Evolutionary conservation across 2,888 invertebrate genomes (phyloP).

Genomic region (Anorthoa munda): DNA sequence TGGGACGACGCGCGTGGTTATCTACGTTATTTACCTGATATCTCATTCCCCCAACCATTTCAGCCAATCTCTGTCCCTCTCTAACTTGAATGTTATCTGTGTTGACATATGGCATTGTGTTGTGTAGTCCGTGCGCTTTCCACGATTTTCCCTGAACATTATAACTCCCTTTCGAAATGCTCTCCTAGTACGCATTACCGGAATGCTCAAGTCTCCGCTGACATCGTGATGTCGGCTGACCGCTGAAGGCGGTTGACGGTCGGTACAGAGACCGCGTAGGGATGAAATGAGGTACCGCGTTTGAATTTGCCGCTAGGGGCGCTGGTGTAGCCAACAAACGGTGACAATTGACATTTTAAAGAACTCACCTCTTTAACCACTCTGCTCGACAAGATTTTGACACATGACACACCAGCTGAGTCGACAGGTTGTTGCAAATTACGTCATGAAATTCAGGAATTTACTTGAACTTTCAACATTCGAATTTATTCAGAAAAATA

Average conservation of each 20-base stretch:
- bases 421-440: too few species aligned
- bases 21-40: background rate
- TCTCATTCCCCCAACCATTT: background rate
- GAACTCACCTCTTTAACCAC: too few species aligned
- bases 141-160: too few species aligned
- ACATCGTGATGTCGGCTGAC: too few species aligned
- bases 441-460: too few species aligned
- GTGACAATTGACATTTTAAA: too few species aligned
- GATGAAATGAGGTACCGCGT: background rate
- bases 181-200: constrained; percentile 21
- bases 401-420: too few species aligned
- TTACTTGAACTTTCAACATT: too few species aligned
- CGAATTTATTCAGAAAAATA: too few species aligned
- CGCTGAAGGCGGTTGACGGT: background rate
- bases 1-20: background rate
- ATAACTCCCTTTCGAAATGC: background rate
- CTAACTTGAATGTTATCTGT: background rate
- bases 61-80: background rate
- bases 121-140: background rate
- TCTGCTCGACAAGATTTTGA: too few species aligned
- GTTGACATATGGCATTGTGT: background rate
- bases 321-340: too few species aligned
- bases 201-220: constrained; percentile 2
- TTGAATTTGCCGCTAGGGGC: background rate
- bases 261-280: too few species aligned